phyloP scores from a whole-genome alignment of 2,113 vertebrate genomes.

The Trachemys scripta region DNA sequence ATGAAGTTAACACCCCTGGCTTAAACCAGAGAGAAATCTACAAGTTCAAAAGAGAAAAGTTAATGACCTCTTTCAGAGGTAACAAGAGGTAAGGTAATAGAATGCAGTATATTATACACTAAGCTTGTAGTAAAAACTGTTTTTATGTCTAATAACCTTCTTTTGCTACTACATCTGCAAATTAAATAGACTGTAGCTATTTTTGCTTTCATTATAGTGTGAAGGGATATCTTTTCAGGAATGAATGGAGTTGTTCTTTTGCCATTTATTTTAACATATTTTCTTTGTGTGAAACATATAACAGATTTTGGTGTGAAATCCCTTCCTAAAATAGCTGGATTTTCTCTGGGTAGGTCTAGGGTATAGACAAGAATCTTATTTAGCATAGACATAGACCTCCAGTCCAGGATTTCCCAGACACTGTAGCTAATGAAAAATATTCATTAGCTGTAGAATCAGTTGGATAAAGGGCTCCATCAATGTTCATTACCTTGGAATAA shows the following conservation, averaged over 20 bases:
- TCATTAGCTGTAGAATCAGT: neutral
- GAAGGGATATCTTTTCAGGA: neutral
- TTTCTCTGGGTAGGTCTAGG: neutral
- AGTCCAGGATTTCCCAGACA: neutral
- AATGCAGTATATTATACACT: neutral
- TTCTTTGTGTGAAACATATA: neutral
- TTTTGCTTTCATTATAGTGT: neutral
- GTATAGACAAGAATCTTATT: neutral
- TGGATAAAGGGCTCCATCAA: neutral
- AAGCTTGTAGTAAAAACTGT: neutral
- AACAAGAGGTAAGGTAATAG: slow-evolving; percentile 33
- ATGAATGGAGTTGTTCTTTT: neutral
- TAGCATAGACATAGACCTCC: neutral
- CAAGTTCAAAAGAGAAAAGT: neutral
- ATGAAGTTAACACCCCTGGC: neutral
- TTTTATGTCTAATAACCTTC: neutral
- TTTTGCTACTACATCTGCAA: neutral
- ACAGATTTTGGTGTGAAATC: neutral
- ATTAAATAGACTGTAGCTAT: neutral
- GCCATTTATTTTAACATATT: neutral
- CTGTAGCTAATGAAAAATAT: neutral
- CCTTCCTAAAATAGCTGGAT: neutral
- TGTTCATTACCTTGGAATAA: neutral
- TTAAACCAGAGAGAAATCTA: neutral
- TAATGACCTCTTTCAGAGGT: neutral